Evolutionary conservation across 2,113 vertebrate genomes (phyloP).

Genomic region (Python bivittatus): DNA sequence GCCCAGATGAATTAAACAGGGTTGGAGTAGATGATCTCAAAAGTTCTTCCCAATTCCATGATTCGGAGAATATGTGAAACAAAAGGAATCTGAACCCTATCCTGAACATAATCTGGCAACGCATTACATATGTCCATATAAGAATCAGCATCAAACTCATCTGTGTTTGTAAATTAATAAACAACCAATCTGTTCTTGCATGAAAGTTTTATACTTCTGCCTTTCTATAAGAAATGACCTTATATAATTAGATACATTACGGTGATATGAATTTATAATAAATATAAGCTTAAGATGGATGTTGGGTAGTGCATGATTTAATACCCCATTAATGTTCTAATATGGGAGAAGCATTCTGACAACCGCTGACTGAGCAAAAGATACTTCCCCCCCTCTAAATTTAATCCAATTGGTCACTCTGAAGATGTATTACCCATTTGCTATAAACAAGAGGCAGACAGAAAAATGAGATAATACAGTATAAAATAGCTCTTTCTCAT

Average conservation of each 20-base stretch:
- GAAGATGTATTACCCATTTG: constrained; percentile 26
- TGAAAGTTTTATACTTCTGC: constrained; percentile 60
- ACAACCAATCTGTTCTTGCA: constrained; percentile 61
- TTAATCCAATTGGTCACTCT: constrained; percentile 41
- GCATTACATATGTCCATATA: background rate
- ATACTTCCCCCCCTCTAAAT: constrained; percentile 27
- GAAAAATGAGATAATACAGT: constrained; percentile 13
- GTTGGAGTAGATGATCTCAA: background rate
- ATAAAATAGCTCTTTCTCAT: constrained; percentile 19
- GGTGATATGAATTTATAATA: constrained; percentile 52
- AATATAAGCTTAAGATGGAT: constrained; percentile 28
- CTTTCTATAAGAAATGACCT: constrained; percentile 68
- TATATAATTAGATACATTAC: constrained; percentile 53
- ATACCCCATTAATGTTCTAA: constrained; percentile 33
- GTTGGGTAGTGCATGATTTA: constrained; percentile 54
- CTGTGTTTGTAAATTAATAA: constrained; percentile 67
- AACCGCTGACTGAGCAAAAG: constrained; percentile 48
- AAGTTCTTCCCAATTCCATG: background rate
- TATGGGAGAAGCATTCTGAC: constrained; percentile 41
- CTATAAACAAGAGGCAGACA: constrained; percentile 15
- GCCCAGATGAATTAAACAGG: no score
- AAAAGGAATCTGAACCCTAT: constrained; percentile 15
- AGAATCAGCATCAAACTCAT: constrained; percentile 38
- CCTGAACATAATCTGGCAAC: constrained; percentile 25
- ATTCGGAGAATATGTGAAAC: background rate